phyloP scores from a whole-genome alignment of 2,797 vertebrate genomes.

The Margarornis squamiger region DNA sequence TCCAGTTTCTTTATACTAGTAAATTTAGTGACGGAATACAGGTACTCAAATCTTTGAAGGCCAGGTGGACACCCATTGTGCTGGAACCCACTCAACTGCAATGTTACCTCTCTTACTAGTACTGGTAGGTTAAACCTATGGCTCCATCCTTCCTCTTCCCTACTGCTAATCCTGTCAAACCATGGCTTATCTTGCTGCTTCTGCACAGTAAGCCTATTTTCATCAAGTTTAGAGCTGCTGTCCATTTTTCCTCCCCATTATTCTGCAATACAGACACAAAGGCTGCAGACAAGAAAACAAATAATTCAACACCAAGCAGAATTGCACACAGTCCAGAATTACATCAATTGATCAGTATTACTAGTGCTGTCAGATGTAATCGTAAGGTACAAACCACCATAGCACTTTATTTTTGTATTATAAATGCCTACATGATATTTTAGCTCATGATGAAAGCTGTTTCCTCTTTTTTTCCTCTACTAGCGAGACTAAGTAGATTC shows the following conservation, averaged over 20 bases:
- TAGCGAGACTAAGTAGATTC: neutral
- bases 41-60: neutral
- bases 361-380: neutral
- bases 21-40: neutral
- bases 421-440: neutral
- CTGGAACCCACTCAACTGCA: neutral
- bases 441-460: neutral
- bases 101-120: neutral
- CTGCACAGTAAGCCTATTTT: neutral
- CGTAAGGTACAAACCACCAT: neutral
- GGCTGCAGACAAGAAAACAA: neutral
- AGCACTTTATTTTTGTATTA: neutral
- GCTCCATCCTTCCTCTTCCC: neutral
- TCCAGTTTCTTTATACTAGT: neutral
- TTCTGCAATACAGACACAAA: neutral
- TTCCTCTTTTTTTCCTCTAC: neutral
- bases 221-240: neutral
- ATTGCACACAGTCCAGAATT: neutral
- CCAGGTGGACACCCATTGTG: rapidly evolving
- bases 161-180: neutral
- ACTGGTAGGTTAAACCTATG: neutral
- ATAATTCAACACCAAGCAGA: neutral
- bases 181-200: neutral
- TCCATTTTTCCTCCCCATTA: neutral
- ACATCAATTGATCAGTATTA: neutral